Evolutionary conservation across 2,888 invertebrate species (phyloP), one percentile per base, ranked within the genome.

Genomic region (Acleris holmiana): DNA sequence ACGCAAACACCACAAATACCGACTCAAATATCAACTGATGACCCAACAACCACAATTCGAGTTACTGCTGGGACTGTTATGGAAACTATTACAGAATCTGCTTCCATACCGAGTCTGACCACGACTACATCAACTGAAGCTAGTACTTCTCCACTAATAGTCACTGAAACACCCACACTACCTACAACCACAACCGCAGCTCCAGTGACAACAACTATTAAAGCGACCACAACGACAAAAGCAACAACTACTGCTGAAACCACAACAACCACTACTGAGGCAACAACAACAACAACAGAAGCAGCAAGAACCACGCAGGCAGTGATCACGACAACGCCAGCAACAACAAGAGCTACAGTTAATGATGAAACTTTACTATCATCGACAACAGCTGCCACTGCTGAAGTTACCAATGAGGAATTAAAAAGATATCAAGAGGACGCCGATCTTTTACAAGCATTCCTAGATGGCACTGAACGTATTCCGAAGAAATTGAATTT

Each of bases 401-500:
- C 59, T 55, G 69, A 61, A 25, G 63, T 51, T n/a, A 68, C 73
- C 19, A 67, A 73, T 49, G 71, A 74, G 44, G 74, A 73, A 60
- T 55, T 85, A 51, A 83, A 72, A 59, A 79, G 82, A 70, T 86
- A 84, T 67, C 80, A 85, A 77, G 79, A 84, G 70, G 88, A 89
- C 67, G 76, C 83, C 54, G 77, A 82, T 64, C 67, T 83, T 56
- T 68, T 84, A 21, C 81, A 85, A 70, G 73, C 76, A 8, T 73
- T 88, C 68, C 68, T 87, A 69, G 75, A 79, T 79, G 79, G 86
- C 69, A 82, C 82, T 13, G 86, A 84, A 62, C 88, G 91, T 58
- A 88, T 85, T 76, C 88, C 91, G 21, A 88, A 89, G 77, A 86
- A 83, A 66, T 79, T 91, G 66, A 88, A 83, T 48, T 76, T 81